These are phyloP conservation scores for Stramonita haemastoma DNA, from an alignment of 2,888 invertebrate species.

Conservation along the genomic window DNA sequence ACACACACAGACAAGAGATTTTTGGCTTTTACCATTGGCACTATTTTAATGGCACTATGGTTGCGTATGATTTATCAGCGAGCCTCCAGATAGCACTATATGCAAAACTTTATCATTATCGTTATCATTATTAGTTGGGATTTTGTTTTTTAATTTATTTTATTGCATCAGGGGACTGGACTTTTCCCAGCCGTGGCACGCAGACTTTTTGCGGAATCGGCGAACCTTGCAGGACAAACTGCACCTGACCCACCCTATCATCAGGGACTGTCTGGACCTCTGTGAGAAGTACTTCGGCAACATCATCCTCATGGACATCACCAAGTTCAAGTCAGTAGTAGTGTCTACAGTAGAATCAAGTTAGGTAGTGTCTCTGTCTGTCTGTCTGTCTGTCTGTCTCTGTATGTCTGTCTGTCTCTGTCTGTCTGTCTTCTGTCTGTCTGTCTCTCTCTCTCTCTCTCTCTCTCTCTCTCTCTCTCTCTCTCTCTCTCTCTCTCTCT, in stretches of 20 bases:
- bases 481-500: not conserved
- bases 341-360: no score
- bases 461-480: not conserved
- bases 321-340: slow-evolving; percentile 69
- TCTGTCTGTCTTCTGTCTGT: not conserved
- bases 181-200: slow-evolving; percentile 76
- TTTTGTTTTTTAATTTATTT: not conserved
- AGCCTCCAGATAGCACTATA: no score
- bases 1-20: no score
- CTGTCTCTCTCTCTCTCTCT: not conserved
- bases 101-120: not conserved
- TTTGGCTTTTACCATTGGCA: no score
- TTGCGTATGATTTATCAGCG: no score
- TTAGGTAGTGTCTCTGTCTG: not conserved
- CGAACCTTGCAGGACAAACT: slow-evolving; percentile 70
- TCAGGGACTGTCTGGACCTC: slow-evolving; percentile 72
- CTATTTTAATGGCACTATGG: no score
- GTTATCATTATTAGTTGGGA: no score
- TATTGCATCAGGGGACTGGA: slow-evolving; percentile 69
- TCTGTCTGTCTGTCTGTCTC: not conserved
- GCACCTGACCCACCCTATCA: slow-evolving; percentile 75
- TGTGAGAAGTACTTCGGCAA: slow-evolving; percentile 73
- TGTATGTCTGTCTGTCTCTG: not conserved
- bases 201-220: slow-evolving; percentile 64
- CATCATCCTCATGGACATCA: slow-evolving; percentile 72